Base-by-base conservation (phyloP, 2,888 invertebrate species). In the Cephonodes hylas region DNA sequence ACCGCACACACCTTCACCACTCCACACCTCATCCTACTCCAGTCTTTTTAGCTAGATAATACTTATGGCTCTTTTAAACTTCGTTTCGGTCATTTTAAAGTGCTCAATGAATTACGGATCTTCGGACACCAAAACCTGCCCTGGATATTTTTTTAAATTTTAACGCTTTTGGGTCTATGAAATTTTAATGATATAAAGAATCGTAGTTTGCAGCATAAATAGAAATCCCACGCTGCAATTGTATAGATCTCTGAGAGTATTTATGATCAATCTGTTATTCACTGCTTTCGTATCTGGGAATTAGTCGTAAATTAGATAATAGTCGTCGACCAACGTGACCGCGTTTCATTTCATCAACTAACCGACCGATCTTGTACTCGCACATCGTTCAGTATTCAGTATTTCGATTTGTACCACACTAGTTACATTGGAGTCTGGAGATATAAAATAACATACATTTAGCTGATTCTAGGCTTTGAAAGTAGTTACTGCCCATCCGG, bases 261-360 rank as follows among this genome's bases (percentile, higher is more conserved):
- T 31, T 31, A n/a, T 46, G 53, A 53, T 31, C 27, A 53, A 10
- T 53, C 27, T 31, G 31, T 53, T 31, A 53, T 53, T 53, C 10
- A 8, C 31, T 18, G 15, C 8, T n/a, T 18, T 18, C 2, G 31
- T 53, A 53, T 53, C 73, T 23, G 18, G 6, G 8, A 18, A 31
- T 53, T 48, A 18, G 42, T 59, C 46, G 57, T 64, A 8, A 53
- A 53, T 53, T 53, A 53, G 53, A 53, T 59, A 18, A 44, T 23
- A 10, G 42, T n/a, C 27, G 44, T 42, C 27, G 59, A 42, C 58
- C 18, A 13, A 44, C n/a, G 20, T 58, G 58, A 42, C 58, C 44
- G 27, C 46, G 18, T 42, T 44, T 34, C 42, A 27, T 22, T 22
- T 20, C 42, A 38, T 34, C 53, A 31, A 53, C 31, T n/a, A 38